Conservation (phyloP, 2,113 vertebrate genomes). For the Cathartes aura region DNA sequence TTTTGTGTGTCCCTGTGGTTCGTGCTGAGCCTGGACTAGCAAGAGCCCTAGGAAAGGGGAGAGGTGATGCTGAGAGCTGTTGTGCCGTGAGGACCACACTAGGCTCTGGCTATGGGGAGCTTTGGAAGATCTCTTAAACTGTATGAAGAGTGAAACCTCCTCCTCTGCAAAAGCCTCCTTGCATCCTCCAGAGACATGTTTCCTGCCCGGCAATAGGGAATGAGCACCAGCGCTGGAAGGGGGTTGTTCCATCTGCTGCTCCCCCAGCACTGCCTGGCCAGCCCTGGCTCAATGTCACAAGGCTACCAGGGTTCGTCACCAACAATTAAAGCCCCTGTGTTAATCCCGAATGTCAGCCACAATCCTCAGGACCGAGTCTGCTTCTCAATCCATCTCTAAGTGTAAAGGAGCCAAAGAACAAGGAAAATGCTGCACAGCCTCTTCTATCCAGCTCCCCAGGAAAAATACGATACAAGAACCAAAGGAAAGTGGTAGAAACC, state of each 20-base stretch:
- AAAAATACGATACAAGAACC: background rate
- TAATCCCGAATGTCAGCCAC: background rate
- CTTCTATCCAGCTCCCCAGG: background rate
- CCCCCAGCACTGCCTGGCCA: background rate
- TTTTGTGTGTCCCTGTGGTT: background rate
- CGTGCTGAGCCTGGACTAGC: background rate
- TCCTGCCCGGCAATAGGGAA: background rate
- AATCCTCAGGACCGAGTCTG: background rate
- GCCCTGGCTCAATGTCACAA: background rate
- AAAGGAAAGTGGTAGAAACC: background rate
- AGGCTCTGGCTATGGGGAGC: background rate
- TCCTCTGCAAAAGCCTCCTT: background rate
- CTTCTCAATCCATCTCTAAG: background rate
- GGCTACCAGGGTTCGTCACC: background rate
- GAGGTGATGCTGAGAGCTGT: background rate
- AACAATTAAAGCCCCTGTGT: background rate
- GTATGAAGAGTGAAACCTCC: background rate
- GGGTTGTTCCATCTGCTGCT: background rate
- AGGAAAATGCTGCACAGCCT: background rate
- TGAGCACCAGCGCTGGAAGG: background rate
- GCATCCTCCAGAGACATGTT: background rate
- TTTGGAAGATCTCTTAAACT: background rate
- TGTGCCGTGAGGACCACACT: accelerated
- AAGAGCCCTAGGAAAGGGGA: background rate
- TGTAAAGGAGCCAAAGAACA: background rate